phyloP scores from a whole-genome alignment of 2,113 vertebrate species.

The Takifugu flavidus region DNA sequence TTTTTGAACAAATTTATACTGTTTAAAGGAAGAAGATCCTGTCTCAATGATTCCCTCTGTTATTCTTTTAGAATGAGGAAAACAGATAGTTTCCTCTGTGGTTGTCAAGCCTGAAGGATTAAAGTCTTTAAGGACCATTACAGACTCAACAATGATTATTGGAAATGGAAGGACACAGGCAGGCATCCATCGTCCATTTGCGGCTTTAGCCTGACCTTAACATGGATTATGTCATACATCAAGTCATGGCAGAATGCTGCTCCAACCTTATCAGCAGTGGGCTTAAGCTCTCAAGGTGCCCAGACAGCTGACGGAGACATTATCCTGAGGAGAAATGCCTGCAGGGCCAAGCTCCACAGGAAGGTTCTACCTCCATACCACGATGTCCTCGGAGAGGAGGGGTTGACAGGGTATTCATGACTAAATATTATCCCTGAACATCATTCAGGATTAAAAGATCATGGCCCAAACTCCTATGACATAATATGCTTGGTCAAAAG shows the following conservation, averaged over 20 bases:
- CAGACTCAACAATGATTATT: conserved; percentile 26
- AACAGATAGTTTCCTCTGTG: conserved; percentile 18
- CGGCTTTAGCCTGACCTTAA: conserved; percentile 38
- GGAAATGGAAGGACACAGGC: conserved; percentile 23
- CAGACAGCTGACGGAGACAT: conserved; percentile 64
- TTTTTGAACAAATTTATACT: conserved; percentile 74
- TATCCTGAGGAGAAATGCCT: conserved; percentile 58
- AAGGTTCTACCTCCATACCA: conserved; percentile 50
- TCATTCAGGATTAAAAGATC: conserved; percentile 72
- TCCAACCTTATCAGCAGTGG: conserved; percentile 31
- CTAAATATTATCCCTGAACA: conserved; percentile 65
- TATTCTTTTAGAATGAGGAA: conserved; percentile 80
- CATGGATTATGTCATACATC: conserved; percentile 63
- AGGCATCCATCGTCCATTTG: conserved; percentile 29
- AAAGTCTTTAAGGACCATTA: conserved; percentile 65
- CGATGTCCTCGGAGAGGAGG: conserved; percentile 49
- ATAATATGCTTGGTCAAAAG: conserved; percentile 70
- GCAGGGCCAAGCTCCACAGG: conserved; percentile 43
- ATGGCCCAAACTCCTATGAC: conserved; percentile 62
- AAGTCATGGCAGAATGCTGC: conserved; percentile 38
- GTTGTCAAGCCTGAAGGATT: conserved; percentile 64
- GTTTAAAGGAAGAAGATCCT: conserved; percentile 97
- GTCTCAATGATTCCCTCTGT: conserved; percentile 87
- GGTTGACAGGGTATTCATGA: conserved; percentile 69
- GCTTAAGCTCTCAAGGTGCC: conserved; percentile 45